A percentile compares a stretch with the other conserved stretches of the same genome.
phyloP scores from a whole-genome alignment of 2,888 invertebrate genomes.

The Platycheirus rosarum region DNA sequence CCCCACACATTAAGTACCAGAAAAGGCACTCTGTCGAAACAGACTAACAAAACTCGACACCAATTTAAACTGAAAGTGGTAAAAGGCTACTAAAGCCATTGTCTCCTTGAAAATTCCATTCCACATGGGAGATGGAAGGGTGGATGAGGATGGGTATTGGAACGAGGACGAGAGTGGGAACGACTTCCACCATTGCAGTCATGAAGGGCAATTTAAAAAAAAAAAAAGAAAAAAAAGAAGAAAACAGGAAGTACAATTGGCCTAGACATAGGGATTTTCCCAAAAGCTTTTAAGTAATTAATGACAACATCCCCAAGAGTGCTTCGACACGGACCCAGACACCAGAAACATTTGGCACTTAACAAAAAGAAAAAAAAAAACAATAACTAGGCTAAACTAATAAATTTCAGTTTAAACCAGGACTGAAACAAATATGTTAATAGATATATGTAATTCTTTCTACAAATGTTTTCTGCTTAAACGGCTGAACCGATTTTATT shows the following conservation, averaged over 20 bases:
- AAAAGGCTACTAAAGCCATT: constrained; percentile 61
- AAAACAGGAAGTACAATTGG: constrained; percentile 26
- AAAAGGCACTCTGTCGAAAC: constrained; percentile 41
- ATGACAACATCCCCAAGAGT: constrained; percentile 47
- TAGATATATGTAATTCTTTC: no score
- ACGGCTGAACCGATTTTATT: no score
- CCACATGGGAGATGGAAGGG: background rate
- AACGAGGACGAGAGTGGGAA: background rate
- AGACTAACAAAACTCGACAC: constrained; percentile 55
- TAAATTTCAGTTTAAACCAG: no score
- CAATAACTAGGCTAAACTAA: constrained; percentile 18
- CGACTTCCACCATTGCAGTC: constrained; percentile 8
- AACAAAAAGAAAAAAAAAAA: constrained; percentile 11
- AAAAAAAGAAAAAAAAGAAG: constrained; percentile 6
- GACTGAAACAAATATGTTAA: no score
- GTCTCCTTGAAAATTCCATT: constrained; percentile 34
- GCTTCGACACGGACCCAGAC: constrained; percentile 14
- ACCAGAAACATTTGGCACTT: constrained; percentile 13
- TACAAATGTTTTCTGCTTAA: no score
- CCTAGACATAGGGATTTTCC: constrained; percentile 54
- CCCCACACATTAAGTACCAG: constrained; percentile 22
- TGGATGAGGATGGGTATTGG: no score
- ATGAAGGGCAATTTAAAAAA: background rate
- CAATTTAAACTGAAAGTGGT: constrained; percentile 56
- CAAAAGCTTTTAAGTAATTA: constrained; percentile 74